These are phyloP conservation scores for Gallinago stenura DNA, from an alignment of 2,797 vertebrate genomes.

Conservation along the genomic window DNA sequence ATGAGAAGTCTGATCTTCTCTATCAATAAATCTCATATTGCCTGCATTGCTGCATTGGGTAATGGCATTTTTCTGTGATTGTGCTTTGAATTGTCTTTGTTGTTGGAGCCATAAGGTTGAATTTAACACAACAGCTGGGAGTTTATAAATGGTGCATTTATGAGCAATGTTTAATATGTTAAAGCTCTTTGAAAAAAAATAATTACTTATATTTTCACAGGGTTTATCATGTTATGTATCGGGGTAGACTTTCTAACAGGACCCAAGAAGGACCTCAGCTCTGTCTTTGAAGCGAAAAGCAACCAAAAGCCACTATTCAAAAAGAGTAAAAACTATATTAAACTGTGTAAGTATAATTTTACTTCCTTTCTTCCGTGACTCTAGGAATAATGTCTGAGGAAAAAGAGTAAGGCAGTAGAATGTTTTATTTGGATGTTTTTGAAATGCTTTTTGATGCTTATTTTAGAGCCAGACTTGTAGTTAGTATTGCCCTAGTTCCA, in stretches of 20 bases:
- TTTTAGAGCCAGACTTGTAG: not conserved
- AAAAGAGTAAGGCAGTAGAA: not conserved
- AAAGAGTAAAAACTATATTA: slow-evolving; percentile 69
- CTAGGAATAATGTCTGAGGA: not conserved
- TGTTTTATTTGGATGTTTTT: not conserved
- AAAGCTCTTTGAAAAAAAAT: not conserved
- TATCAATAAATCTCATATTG: not conserved
- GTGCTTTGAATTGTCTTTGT: not conserved
- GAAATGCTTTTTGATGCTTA: not conserved
- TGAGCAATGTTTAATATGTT: not conserved
- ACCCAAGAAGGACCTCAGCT: slow-evolving; percentile 65
- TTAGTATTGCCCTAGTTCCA: not conserved
- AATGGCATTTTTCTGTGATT: not conserved
- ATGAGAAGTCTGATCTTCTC: not conserved
- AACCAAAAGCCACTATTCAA: slow-evolving; percentile 64
- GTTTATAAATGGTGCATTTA: not conserved
- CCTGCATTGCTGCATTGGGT: not conserved
- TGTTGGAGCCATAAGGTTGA: not conserved
- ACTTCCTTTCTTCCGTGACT: not conserved
- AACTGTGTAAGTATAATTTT: slow-evolving; percentile 74
- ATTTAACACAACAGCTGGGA: not conserved
- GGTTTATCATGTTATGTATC: slow-evolving; percentile 72
- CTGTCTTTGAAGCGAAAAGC: slow-evolving; percentile 69
- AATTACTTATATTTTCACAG: slow-evolving; percentile 55
- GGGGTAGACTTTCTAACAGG: slow-evolving; percentile 58